phyloP scores from a whole-genome alignment of 2,113 vertebrate genomes.

The Ginglymostoma cirratum region DNA sequence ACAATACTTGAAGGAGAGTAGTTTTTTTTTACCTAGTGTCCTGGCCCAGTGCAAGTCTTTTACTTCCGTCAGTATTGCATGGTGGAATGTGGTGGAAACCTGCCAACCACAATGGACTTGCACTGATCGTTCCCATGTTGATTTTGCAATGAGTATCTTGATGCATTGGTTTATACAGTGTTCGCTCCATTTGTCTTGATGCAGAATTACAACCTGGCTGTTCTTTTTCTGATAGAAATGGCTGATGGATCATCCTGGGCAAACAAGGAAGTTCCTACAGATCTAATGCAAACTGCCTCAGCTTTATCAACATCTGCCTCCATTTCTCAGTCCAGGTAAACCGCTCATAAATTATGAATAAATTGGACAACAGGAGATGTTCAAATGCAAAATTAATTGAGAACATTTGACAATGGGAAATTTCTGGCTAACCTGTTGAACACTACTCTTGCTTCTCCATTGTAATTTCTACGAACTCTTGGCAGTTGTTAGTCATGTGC shows the following conservation, averaged over 20 bases:
- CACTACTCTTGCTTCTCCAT: background rate
- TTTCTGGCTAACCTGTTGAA: background rate
- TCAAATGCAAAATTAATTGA: background rate
- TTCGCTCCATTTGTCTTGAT: background rate
- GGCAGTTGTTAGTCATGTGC: background rate
- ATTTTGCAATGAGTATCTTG: background rate
- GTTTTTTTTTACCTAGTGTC: background rate
- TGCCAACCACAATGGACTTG: background rate
- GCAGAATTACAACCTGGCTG: background rate
- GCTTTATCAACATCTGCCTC: slow-evolving; percentile 47
- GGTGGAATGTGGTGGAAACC: background rate
- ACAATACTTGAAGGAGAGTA: background rate
- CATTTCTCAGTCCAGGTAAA: slow-evolving; percentile 59
- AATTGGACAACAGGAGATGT: background rate
- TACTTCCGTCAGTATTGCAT: background rate
- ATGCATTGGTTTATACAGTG: background rate
- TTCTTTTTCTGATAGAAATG: slow-evolving; percentile 56
- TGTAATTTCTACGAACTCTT: background rate
- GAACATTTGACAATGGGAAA: background rate
- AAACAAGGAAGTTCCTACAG: slow-evolving; percentile 60
- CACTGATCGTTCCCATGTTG: background rate
- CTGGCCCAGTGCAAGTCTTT: background rate
- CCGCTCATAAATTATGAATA: background rate
- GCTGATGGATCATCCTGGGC: slow-evolving; percentile 62
- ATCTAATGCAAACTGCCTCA: slow-evolving; percentile 53